Percentiles rank a stretch among this genome's conserved stretches.
phyloP scores from a whole-genome alignment of 2,113 vertebrate genomes.

The Murina feae region DNA sequence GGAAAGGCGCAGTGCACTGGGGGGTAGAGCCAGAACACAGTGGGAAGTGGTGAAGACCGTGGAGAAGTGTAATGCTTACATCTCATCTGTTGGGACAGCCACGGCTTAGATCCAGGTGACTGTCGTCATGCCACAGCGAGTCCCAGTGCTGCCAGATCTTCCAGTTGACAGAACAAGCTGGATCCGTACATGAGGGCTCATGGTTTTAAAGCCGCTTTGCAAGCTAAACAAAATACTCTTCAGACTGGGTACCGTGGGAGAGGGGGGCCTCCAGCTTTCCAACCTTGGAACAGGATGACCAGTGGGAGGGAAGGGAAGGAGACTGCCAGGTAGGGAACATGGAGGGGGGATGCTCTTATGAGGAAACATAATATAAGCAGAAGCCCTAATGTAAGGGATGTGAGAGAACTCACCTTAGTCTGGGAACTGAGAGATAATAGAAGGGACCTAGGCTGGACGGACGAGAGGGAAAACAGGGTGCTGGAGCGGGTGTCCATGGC shows the following conservation, averaged over 20 bases:
- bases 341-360: background rate
- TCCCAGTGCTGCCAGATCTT: background rate
- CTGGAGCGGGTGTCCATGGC: background rate
- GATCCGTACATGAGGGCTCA: background rate
- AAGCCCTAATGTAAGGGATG: background rate
- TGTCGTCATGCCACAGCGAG: accelerated
- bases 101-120: background rate
- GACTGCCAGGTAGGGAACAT: background rate
- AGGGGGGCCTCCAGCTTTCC: background rate
- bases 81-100: background rate
- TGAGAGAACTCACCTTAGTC: background rate
- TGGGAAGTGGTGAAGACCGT: background rate
- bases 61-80: background rate
- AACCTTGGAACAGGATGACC: background rate
- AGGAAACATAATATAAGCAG: background rate
- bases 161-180: background rate
- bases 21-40: background rate
- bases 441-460: background rate
- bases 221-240: background rate
- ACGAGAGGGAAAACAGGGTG: background rate
- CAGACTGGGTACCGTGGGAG: background rate
- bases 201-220: background rate
- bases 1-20: background rate
- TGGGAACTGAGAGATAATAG: background rate
- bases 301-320: background rate